Conservation (phyloP, 1,140 invertebrate species). For the Coelopa frigida region DNA sequence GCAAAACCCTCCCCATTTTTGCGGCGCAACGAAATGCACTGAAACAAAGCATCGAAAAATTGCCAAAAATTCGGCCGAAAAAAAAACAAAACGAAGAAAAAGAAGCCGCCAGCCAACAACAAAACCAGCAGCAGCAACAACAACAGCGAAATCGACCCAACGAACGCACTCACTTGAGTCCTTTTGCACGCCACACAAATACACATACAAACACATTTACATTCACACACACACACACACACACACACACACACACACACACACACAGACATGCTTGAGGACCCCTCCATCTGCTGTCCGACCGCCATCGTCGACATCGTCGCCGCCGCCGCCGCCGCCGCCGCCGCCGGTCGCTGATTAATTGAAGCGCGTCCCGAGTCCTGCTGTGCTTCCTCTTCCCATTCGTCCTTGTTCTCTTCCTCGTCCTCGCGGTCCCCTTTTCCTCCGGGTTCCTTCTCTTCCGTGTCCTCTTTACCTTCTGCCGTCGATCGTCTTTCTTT, state of each 20-base stretch:
- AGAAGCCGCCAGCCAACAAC: no score
- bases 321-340: neutral
- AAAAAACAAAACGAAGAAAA: neutral
- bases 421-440: no score
- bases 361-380: constrained; percentile 36
- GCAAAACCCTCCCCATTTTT: neutral
- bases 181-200: constrained; percentile 10
- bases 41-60: constrained; percentile 1
- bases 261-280: neutral
- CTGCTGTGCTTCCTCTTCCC: no score
- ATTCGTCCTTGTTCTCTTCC: no score
- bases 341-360: constrained; percentile 28
- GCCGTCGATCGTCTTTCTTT: no score
- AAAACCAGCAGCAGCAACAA: constrained; percentile 10
- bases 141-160: constrained; percentile 7
- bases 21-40: neutral
- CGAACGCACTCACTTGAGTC: constrained; percentile 8
- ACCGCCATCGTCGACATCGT: constrained; percentile 1
- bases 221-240: constrained; percentile 14
- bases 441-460: no score
- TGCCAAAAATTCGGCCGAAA: neutral
- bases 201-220: constrained; percentile 17
- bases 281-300: no score
- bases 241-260: neutral
- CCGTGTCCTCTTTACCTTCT: no score